Percentiles rank a stretch among this genome's conserved stretches.
These are phyloP conservation scores for Geophilus truncorum DNA, from an alignment of 2,888 invertebrate genomes.

Conservation along the genomic window DNA sequence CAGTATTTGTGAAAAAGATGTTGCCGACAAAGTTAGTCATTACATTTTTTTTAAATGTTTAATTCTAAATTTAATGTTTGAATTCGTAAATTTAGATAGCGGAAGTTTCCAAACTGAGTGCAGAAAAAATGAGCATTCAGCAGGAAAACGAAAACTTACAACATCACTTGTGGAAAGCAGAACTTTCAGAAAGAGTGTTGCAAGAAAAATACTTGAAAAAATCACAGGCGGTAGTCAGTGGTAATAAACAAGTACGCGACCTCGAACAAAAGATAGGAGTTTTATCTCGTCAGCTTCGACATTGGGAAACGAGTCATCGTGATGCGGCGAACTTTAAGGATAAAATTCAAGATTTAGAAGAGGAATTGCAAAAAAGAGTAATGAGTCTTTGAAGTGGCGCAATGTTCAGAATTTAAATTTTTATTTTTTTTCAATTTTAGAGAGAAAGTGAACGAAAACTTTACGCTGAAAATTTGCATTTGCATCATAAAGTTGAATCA, in stretches of 20 bases:
- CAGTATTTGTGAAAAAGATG: background rate
- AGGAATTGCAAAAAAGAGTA: conserved; percentile 35
- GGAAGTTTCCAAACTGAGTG: background rate
- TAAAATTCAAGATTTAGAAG: conserved; percentile 4
- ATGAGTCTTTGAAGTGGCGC: background rate
- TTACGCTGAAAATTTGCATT: conserved; percentile 35
- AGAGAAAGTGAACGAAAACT: conserved; percentile 34
- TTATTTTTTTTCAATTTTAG: background rate
- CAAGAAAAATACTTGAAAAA: conserved; percentile 6
- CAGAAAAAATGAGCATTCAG: background rate
- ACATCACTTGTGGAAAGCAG: conserved; percentile 16
- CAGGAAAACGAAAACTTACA: background rate
- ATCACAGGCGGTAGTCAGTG: background rate
- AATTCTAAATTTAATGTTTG: background rate
- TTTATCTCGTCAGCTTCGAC: conserved; percentile 23
- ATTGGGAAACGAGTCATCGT: conserved; percentile 27
- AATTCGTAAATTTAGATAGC: background rate
- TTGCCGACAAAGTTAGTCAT: background rate
- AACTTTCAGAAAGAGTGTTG: conserved; percentile 11
- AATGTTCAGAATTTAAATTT: background rate
- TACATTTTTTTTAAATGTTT: background rate
- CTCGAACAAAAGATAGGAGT: conserved; percentile 23
- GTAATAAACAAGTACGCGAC: conserved; percentile 30
- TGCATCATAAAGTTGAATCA: conserved; percentile 36
- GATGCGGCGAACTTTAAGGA: conserved; percentile 30